Conservation (phyloP, 2,113 vertebrate genomes). For the Pardalotus punctatus region DNA sequence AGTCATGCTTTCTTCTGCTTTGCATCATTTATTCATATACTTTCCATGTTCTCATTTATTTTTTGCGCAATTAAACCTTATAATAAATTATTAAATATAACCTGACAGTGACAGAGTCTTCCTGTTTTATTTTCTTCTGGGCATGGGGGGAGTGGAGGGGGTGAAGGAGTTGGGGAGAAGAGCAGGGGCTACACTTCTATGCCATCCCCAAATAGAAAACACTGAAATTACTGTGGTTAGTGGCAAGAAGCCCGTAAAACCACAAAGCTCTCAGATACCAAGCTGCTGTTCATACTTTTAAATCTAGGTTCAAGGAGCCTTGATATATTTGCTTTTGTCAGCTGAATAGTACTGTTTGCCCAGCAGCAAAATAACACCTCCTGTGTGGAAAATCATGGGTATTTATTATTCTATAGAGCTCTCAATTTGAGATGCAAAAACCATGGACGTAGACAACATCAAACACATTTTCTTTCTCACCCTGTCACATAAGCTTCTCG, state of each 20-base stretch:
- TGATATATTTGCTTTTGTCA: neutral
- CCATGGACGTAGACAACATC: neutral
- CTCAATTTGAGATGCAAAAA: neutral
- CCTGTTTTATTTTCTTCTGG: neutral
- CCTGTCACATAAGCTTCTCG: neutral
- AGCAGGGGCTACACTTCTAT: neutral
- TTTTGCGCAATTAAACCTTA: slow-evolving; percentile 49
- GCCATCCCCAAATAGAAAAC: neutral
- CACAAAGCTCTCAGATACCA: neutral
- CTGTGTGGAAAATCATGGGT: neutral
- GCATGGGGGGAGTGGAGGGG: neutral
- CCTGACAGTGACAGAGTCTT: neutral
- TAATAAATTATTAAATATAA: slow-evolving; percentile 63
- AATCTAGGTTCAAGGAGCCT: neutral
- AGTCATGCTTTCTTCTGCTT: slow-evolving; percentile 21
- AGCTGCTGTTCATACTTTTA: neutral
- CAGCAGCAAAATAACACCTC: neutral
- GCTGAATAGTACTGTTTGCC: neutral
- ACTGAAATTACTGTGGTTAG: neutral
- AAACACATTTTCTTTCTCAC: neutral
- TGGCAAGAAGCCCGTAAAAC: neutral
- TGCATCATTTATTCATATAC: slow-evolving; percentile 23
- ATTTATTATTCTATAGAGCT: neutral
- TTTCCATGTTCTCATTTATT: slow-evolving; percentile 36
- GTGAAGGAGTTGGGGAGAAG: neutral